Evolutionary conservation across 2,888 invertebrate genomes (phyloP).

Genomic region (Nemotelus nigrinus): DNA sequence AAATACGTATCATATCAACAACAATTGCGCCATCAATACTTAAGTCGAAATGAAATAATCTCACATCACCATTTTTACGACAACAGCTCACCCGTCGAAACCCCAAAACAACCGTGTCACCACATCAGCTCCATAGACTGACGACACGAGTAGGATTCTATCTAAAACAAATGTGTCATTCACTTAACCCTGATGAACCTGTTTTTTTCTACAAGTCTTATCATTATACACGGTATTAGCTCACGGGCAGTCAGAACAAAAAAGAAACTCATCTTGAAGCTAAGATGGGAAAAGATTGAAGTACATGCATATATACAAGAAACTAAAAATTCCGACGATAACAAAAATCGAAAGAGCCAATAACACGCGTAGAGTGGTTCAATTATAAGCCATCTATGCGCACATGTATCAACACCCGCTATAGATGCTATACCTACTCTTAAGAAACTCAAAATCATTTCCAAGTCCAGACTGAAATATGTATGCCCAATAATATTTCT

Average conservation of each 20-base stretch:
- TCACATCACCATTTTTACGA: neutral
- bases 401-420: too few species aligned
- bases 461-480: constrained; percentile 11
- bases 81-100: neutral
- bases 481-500: neutral
- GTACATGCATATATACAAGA: neutral
- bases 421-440: too few species aligned
- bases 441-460: constrained; percentile 8
- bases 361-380: constrained; percentile 5
- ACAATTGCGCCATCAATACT: too few species aligned
- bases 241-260: constrained; percentile 1
- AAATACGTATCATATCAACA: too few species aligned
- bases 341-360: constrained; percentile 9
- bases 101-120: constrained; percentile 4
- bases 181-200: constrained; percentile 44
- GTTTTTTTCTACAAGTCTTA: neutral
- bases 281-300: neutral
- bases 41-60: too few species aligned
- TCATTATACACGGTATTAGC: neutral
- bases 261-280: neutral
- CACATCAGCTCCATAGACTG: neutral
- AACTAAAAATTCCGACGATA: constrained; percentile 11
- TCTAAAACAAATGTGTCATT: constrained; percentile 45
- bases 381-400: too few species aligned
- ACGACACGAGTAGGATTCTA: constrained; percentile 27